These are phyloP conservation scores for Ephydatia muelleri DNA, from an alignment of 37 sponge, comb jelly and placozoan species.

Conservation along the genomic window DNA sequence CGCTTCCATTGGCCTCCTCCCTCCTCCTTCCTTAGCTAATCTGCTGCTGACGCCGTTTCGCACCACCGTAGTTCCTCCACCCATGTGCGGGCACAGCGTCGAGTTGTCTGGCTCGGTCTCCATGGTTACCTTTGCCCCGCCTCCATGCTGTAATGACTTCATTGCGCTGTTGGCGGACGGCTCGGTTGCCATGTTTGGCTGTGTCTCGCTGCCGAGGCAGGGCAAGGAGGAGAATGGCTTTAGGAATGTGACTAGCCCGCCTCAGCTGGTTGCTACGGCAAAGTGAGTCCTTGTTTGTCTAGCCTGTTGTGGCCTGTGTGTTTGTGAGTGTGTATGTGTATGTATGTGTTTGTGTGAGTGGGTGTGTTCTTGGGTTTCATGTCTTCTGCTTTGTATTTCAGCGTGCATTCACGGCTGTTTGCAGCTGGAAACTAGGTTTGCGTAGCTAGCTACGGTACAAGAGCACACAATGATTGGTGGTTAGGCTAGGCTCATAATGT, in stretches of 20 bases:
- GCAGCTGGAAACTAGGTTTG: too few species aligned
- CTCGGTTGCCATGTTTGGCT: constrained; percentile 30
- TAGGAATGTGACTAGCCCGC: not conserved
- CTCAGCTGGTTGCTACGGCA: constrained; percentile 29
- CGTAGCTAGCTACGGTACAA: too few species aligned
- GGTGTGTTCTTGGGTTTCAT: too few species aligned
- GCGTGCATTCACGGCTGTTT: too few species aligned
- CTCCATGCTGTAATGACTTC: constrained; percentile 55
- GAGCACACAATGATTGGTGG: too few species aligned
- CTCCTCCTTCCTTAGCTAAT: constrained; percentile 25
- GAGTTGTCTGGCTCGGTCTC: constrained; percentile 34
- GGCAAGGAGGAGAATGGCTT: too few species aligned
- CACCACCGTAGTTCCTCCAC: constrained; percentile 83
- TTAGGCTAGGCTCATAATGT: too few species aligned
- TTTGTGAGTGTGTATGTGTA: too few species aligned
- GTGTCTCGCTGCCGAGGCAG: not conserved
- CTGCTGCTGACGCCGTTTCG: constrained; percentile 87
- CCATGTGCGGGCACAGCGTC: constrained; percentile 72
- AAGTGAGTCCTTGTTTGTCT: not conserved
- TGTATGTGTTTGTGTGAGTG: too few species aligned
- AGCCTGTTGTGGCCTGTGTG: not conserved
- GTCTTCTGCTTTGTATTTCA: not conserved
- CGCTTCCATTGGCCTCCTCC: not conserved
- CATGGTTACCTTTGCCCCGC: constrained; percentile 68
- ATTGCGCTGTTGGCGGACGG: constrained; percentile 37